Base-by-base conservation (phyloP, 2,113 vertebrate genomes). In the Cnemophilus loriae region DNA sequence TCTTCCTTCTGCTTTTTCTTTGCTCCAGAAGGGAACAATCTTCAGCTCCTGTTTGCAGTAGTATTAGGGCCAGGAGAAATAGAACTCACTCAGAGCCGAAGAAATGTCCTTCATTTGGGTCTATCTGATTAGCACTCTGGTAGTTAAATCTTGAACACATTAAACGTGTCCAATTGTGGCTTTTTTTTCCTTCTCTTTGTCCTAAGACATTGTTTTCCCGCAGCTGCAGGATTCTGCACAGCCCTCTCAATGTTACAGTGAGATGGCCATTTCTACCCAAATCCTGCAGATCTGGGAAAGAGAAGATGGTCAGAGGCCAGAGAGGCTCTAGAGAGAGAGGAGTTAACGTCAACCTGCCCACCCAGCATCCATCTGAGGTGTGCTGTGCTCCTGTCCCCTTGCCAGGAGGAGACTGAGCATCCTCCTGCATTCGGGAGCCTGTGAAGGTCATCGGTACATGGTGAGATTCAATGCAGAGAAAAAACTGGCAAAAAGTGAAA, bases 1-100 rank as follows among this genome's bases (percentile, higher is more conserved):
- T 85, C 39, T 71, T 89, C 80, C 80, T 60, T 75, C 81, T 73
- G 88, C 57, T 73, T 97, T 94, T 87, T 35, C 84, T 89, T 82
- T 79, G 53, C 84, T 90, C 39, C 80, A 89, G 61, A 68, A 92
- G 73, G 61, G 64, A 93, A 78, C 76, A 87, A 64, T 89, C 46
- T 86, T 47, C 28, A 92, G 64, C 69, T 57, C 17, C 87, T 67
- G 30, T 79, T 77, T 64, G 71, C 78, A 50, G 71, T 11, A 37
- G 15, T 37, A 50, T 28, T 53, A 85, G 55, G 82, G 59, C 50
- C 59, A 63, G 87, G 47, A 93, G 92, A 56, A 90, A 30, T 1
- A 44, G 83, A 86, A 93, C 93, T 64, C 70, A n/a, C 41, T n/a
- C 57, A 32, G 49, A 87, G 53, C 49, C 53, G 56, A 70, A 41